A percentile compares a stretch with the other conserved stretches of the same genome.
phyloP scores from a whole-genome alignment of 2,113 vertebrate genomes.

The Paralichthys olivaceus region DNA sequence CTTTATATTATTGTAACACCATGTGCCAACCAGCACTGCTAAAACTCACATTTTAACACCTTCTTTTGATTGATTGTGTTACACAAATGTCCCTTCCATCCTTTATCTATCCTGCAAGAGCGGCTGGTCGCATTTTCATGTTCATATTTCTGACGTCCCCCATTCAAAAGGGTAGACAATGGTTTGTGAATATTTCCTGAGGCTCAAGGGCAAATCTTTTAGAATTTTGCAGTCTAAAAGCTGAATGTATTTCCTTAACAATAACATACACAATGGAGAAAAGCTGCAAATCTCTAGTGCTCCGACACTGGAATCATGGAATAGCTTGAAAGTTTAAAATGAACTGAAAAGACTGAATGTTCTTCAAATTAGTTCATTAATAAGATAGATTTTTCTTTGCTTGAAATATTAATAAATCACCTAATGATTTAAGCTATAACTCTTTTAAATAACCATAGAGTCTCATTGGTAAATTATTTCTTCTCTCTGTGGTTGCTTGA shows the following conservation, averaged over 20 bases:
- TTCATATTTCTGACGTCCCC: neutral
- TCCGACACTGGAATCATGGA: neutral
- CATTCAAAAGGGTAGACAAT: neutral
- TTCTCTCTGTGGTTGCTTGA: neutral
- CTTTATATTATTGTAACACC: no score
- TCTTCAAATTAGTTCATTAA: no score
- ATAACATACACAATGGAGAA: neutral
- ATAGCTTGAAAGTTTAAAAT: neutral
- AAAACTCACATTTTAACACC: no score
- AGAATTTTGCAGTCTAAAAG: neutral
- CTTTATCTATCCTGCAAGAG: no score
- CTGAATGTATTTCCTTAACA: neutral
- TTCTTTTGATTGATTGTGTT: no score
- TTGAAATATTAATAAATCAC: neutral
- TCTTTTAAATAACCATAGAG: neutral
- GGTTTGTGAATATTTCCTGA: neutral
- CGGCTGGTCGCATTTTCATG: no score
- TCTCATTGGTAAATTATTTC: neutral
- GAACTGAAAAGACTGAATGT: neutral
- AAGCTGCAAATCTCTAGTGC: neutral
- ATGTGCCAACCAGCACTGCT: no score
- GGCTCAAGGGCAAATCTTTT: neutral
- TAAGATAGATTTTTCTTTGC: neutral
- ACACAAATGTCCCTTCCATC: no score
- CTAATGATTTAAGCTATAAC: no score